Evolutionary conservation across 2,797 vertebrate species (phyloP).

Genomic region (Spinus olivaceus): DNA sequence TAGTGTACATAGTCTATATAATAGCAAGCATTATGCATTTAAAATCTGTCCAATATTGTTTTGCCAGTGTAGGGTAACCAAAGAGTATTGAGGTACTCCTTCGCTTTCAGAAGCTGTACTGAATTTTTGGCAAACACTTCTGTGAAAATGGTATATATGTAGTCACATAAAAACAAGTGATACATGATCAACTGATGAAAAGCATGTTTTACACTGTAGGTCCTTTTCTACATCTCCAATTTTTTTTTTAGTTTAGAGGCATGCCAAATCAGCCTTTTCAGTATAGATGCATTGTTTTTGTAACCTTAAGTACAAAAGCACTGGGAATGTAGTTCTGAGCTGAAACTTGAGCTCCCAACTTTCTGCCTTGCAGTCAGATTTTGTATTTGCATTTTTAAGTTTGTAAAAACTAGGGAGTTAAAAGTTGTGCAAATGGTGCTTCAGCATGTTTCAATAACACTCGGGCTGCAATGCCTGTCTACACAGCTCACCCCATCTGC

Average conservation of each 20-base stretch:
- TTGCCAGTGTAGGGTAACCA: neutral
- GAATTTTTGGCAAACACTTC: neutral
- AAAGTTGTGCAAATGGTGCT: neutral
- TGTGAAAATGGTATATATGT: neutral
- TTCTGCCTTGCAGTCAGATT: neutral
- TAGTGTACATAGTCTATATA: neutral
- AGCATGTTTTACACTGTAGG: neutral
- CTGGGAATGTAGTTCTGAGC: neutral
- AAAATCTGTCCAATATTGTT: neutral
- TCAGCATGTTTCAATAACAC: neutral
- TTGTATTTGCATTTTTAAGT: conserved; percentile 27
- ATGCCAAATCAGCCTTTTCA: neutral
- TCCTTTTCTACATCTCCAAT: neutral
- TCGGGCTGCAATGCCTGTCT: neutral
- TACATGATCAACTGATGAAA: neutral
- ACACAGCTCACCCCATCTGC: neutral
- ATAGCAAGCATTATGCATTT: neutral
- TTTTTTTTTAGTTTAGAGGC: neutral
- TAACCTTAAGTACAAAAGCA: neutral
- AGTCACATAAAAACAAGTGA: neutral
- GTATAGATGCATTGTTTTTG: neutral
- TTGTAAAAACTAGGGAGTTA: neutral
- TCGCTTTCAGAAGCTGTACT: neutral
- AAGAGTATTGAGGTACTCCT: neutral
- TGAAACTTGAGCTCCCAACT: neutral